Evolutionary conservation across 2,888 invertebrate species (phyloP).

Genomic region (Dolichomitus sp.): DNA sequence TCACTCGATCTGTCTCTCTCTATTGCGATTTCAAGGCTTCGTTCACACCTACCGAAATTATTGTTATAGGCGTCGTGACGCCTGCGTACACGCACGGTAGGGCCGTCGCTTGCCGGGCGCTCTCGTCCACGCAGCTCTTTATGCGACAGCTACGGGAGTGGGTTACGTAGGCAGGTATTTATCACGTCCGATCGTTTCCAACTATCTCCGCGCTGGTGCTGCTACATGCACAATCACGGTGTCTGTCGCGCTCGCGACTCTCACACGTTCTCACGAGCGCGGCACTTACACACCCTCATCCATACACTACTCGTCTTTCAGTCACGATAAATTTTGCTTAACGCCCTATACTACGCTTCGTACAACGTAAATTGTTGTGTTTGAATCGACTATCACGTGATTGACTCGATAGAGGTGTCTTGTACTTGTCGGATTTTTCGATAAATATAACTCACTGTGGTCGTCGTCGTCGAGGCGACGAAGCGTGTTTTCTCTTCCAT

Average conservation of each 20-base stretch:
- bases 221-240: slow-evolving; percentile 20
- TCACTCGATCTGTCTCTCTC: slow-evolving; percentile 28
- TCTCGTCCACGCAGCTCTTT: slow-evolving; percentile 62
- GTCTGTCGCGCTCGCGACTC: slow-evolving; percentile 2
- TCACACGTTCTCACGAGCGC: background rate
- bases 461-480: background rate
- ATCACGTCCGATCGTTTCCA: slow-evolving; percentile 64
- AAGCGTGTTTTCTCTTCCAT: slow-evolving; percentile 5
- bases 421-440: slow-evolving; percentile 33
- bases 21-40: slow-evolving; percentile 73
- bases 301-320: slow-evolving; percentile 39
- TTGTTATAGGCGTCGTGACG: slow-evolving; percentile 81
- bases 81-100: slow-evolving; percentile 74
- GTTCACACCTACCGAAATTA: slow-evolving; percentile 84
- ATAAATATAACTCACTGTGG: slow-evolving; percentile 15
- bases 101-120: slow-evolving; percentile 5
- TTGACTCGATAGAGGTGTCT: slow-evolving; percentile 50
- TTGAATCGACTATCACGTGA: slow-evolving; percentile 42
- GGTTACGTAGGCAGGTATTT: slow-evolving; percentile 68
- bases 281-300: slow-evolving; percentile 31
- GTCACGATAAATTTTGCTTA: slow-evolving; percentile 56
- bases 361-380: slow-evolving; percentile 44
- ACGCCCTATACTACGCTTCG: slow-evolving; percentile 26
- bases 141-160: slow-evolving; percentile 66
- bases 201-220: slow-evolving; percentile 40